Evolutionary conservation across 2,797 vertebrate species (phyloP).

Genomic region (Macrochelys suwanniensis): DNA sequence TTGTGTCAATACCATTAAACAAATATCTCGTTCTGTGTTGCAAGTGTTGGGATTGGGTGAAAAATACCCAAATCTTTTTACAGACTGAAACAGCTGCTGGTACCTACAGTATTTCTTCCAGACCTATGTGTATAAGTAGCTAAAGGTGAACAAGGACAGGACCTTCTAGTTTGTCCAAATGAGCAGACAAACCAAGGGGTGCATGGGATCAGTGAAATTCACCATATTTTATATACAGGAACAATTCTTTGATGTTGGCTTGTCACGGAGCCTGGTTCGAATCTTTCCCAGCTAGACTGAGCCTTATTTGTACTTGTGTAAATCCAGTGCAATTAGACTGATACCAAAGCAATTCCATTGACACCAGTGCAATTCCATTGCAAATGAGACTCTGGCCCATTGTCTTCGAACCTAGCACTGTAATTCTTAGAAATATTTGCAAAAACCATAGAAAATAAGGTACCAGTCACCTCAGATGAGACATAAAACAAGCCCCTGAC

Average conservation of each 20-base stretch:
- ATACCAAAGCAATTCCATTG: too few species aligned
- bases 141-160: background rate
- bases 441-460: constrained; percentile 16
- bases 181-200: background rate
- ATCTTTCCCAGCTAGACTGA: background rate
- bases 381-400: background rate
- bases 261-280: background rate
- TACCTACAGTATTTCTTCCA: background rate
- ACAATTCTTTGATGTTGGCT: background rate
- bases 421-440: constrained; percentile 45
- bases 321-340: background rate
- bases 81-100: background rate
- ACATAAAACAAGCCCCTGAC: background rate
- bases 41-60: background rate
- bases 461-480: rapidly evolving
- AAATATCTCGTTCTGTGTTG: background rate
- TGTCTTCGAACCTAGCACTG: background rate
- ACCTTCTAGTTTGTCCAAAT: background rate
- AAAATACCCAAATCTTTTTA: background rate
- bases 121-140: background rate
- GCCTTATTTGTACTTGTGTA: background rate
- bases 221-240: background rate
- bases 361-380: background rate
- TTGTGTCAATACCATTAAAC: background rate
- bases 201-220: background rate